Conservation (phyloP, 1,140 invertebrate genomes). For the Bicyclus anynana region DNA sequence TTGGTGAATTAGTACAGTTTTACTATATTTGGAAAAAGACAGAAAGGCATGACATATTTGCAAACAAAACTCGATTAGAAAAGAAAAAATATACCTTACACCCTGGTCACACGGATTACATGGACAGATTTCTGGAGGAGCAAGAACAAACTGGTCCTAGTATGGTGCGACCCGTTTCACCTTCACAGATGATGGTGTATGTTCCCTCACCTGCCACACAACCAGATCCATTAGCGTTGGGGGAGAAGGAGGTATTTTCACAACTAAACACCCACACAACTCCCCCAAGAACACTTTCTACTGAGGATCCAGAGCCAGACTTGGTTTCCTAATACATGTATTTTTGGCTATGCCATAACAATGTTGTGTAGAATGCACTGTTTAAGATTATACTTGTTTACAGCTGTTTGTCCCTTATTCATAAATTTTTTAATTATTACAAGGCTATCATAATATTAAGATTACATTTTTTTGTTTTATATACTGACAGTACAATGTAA, state of each 20-base stretch:
- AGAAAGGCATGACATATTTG: conserved; percentile 95
- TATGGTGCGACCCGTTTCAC: conserved; percentile 64
- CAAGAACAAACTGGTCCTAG: conserved; percentile 79
- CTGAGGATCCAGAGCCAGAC: conserved; percentile 57
- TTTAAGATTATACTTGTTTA: conserved; percentile 21
- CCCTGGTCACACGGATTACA: conserved; percentile 91
- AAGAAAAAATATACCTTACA: conserved; percentile 93
- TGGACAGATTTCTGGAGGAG: conserved; percentile 91
- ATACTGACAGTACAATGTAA: conserved; percentile 54
- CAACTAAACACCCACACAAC: conserved; percentile 59
- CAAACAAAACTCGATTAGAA: conserved; percentile 88
- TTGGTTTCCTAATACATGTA: conserved; percentile 64
- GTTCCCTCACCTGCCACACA: conserved; percentile 61
- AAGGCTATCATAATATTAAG: conserved; percentile 3
- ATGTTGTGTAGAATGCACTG: conserved; percentile 36
- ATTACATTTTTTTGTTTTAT: conserved; percentile 5
- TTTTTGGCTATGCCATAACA: conserved; percentile 41
- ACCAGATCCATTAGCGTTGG: conserved; percentile 70
- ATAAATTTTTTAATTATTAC: conserved; percentile 21
- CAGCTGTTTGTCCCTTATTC: conserved; percentile 38
- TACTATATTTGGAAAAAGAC: conserved; percentile 99
- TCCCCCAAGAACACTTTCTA: conserved; percentile 53
- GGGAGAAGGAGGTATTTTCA: conserved; percentile 73
- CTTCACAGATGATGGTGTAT: conserved; percentile 65
- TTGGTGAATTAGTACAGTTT: conserved; percentile 97